Conservation (phyloP, 2,797 vertebrate genomes). For the Diceros bicornis region DNA sequence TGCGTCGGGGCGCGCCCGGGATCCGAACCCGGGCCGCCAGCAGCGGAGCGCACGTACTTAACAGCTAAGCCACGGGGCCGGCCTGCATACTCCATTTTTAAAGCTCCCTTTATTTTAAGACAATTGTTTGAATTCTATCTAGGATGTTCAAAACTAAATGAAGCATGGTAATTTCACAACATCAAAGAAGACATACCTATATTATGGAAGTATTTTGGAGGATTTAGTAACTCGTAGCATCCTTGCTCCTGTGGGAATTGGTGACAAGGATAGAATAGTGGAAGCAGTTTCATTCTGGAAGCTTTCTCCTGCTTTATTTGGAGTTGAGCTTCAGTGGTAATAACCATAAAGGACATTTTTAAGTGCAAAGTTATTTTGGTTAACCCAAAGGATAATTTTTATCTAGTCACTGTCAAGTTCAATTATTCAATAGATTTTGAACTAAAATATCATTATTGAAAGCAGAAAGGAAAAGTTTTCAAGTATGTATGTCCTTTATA, state of each 20-base stretch:
- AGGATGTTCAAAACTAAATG: constrained; percentile 47
- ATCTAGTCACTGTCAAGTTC: constrained; percentile 8
- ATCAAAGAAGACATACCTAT: neutral
- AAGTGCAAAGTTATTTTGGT: constrained; percentile 62
- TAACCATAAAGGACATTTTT: neutral
- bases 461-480: neutral
- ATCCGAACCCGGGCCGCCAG: no score
- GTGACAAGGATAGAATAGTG: neutral
- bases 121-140: constrained; percentile 24
- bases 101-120: constrained; percentile 27
- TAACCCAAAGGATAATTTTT: constrained; percentile 44
- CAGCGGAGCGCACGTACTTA: no score
- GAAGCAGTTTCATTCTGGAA: constrained; percentile 29
- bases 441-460: constrained; percentile 60
- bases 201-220: constrained; percentile 17
- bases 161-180: constrained; percentile 38
- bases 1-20: no score
- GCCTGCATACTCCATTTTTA: neutral
- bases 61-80: no score
- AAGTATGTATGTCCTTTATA: neutral
- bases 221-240: constrained; percentile 5
- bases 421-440: constrained; percentile 54
- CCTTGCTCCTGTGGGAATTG: neutral
- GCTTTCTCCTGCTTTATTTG: constrained; percentile 27
- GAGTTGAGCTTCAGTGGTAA: neutral